Evolutionary conservation across 2,113 vertebrate genomes (phyloP), one percentile per base, ranked within the genome.

Genomic region (Pelobates fuscus): DNA sequence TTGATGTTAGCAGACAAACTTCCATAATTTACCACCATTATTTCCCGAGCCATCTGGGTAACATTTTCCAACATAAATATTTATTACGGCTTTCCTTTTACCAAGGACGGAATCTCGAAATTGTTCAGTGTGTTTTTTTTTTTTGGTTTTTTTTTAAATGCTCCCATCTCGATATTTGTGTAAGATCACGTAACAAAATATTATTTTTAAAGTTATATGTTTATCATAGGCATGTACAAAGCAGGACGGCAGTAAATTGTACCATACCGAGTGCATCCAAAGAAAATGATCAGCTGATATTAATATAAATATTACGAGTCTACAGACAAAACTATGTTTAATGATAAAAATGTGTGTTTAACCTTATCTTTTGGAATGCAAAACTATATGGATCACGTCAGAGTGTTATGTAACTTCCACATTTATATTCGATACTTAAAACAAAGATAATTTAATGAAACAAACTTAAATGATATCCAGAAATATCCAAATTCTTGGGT

Each of bases 1-100:
- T 58, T 18, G 41, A 10, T 67, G 26, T 76, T 67, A 60, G 26
- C 23, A 26, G 15, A 57, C 20, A 8, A 61, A 29, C 64, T 44
- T 17, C 59, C 29, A 67, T 49, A 67, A 60, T 32, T 76, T 76
- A 67, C 64, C 72, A 49, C 60, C 64, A 24, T 18, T 21, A 18
- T 26, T 61, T 29, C 37, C 64, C 26, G 58, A 49, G 58, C 25
- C 59, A 64, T 24, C 72, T 30, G 64, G 72, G 52, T 30, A 76
- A 76, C 43, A 67, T 67, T 67, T 76, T 25, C 23, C 54, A 23
- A 20, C 44, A 44, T 67, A 67, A 76, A 67, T 67, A 76, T 76
- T 76, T 76, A 61, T 67, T n/a, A 5, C 29, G 25, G 54, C 32
- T 67, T 37, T 14, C 30, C 46, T 32, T 59, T 67, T 20, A 49